These are phyloP conservation scores for Leptinotarsa tumamoca DNA, from an alignment of 2,888 invertebrate species.

Conservation along the genomic window DNA sequence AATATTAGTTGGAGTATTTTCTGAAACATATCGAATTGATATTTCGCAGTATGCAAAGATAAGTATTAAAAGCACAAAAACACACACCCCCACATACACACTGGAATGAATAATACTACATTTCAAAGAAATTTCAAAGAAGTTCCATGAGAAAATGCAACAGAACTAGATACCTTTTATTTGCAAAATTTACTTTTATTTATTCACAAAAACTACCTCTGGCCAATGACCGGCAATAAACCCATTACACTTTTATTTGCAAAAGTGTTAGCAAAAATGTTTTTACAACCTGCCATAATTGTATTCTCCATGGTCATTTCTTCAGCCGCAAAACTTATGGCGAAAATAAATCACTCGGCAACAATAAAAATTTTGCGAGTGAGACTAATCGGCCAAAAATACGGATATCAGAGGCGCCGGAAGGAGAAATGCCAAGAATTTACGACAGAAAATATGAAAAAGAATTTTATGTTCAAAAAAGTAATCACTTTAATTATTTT, in stretches of 20 bases:
- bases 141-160: not conserved
- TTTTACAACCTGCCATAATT: conserved; percentile 42
- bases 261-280: conserved; percentile 39
- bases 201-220: conserved; percentile 20
- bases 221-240: conserved; percentile 41
- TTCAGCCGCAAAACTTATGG: conserved; percentile 37
- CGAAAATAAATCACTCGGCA: conserved; percentile 35
- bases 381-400: conserved; percentile 36
- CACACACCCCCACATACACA: too few species aligned
- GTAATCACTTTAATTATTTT: not conserved
- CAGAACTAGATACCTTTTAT: not conserved
- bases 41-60: too few species aligned
- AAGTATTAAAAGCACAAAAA: too few species aligned
- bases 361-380: conserved; percentile 37
- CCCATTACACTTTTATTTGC: conserved; percentile 44
- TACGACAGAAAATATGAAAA: not conserved
- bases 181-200: conserved; percentile 1
- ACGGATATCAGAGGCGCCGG: conserved; percentile 12
- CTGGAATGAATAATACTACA: not conserved
- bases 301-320: conserved; percentile 41
- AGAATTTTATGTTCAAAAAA: not conserved
- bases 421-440: not conserved
- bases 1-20: too few species aligned
- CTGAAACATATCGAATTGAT: too few species aligned
- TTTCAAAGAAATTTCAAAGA: not conserved